phyloP scores from a whole-genome alignment of 2,797 vertebrate species.

The Peromyscus attwateri region DNA sequence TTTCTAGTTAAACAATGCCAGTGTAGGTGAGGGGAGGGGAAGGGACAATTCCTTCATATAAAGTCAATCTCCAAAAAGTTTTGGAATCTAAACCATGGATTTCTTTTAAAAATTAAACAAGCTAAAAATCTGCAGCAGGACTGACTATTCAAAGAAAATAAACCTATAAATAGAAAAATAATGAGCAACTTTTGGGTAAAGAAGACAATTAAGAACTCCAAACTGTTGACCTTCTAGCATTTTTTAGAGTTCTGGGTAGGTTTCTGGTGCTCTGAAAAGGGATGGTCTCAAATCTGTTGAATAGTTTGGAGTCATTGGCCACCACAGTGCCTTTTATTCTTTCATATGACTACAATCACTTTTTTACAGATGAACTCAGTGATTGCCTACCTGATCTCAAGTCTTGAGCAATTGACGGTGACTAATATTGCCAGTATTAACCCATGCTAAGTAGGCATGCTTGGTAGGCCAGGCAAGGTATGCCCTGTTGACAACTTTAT shows the following conservation, averaged over 20 bases:
- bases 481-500: slow-evolving; percentile 72
- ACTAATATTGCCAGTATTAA: slow-evolving; percentile 67
- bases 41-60: slow-evolving; percentile 31
- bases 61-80: slow-evolving; percentile 26
- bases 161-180: slow-evolving; percentile 27
- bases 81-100: not conserved
- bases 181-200: not conserved
- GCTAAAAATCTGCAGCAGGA: not conserved
- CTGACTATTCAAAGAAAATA: not conserved
- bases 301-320: not conserved
- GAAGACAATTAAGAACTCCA: slow-evolving; percentile 19
- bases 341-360: slow-evolving; percentile 49
- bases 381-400: slow-evolving; percentile 70
- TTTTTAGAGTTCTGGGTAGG: slow-evolving; percentile 9
- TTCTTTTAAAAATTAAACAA: slow-evolving; percentile 57
- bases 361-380: slow-evolving; percentile 79
- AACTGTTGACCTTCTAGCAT: not conserved
- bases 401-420: slow-evolving; percentile 76
- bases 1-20: slow-evolving; percentile 1
- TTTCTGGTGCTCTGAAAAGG: not conserved
- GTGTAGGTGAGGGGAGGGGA: not conserved
- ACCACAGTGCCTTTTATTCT: slow-evolving; percentile 53
- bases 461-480: slow-evolving; percentile 59
- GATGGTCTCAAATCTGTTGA: not conserved
- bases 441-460: not conserved